phyloP scores from a whole-genome alignment of 2,797 vertebrate genomes.

The Potorous gilbertii region DNA sequence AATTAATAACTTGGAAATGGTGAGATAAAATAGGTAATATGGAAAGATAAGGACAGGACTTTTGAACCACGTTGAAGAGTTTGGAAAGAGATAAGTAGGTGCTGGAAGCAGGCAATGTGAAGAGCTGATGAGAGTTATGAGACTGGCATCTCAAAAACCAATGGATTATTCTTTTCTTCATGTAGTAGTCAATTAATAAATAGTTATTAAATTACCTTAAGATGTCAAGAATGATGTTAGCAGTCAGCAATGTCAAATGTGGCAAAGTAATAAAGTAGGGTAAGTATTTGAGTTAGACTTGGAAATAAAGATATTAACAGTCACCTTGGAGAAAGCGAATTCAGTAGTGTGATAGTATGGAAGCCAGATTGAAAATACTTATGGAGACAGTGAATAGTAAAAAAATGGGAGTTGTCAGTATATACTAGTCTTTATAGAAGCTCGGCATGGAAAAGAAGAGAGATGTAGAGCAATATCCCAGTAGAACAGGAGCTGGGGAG shows the following conservation, averaged over 20 bases:
- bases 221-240: background rate
- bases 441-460: background rate
- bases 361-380: background rate
- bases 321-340: background rate
- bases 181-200: background rate
- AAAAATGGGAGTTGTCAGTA: background rate
- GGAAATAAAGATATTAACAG: background rate
- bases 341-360: background rate
- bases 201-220: background rate
- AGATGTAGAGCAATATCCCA: background rate
- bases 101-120: background rate
- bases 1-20: background rate
- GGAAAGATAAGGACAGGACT: background rate
- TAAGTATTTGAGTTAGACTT: background rate
- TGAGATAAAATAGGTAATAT: background rate
- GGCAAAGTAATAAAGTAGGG: background rate
- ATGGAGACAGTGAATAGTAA: background rate
- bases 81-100: background rate
- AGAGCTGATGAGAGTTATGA: background rate
- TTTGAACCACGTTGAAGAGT: background rate
- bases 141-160: background rate
- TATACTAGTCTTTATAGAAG: background rate
- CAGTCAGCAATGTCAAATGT: background rate
- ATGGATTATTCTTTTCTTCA: background rate
- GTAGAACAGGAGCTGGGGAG: too few species aligned